Base-by-base conservation (phyloP, 2,113 vertebrate genomes). In the Tragelaphus buxtoni region DNA sequence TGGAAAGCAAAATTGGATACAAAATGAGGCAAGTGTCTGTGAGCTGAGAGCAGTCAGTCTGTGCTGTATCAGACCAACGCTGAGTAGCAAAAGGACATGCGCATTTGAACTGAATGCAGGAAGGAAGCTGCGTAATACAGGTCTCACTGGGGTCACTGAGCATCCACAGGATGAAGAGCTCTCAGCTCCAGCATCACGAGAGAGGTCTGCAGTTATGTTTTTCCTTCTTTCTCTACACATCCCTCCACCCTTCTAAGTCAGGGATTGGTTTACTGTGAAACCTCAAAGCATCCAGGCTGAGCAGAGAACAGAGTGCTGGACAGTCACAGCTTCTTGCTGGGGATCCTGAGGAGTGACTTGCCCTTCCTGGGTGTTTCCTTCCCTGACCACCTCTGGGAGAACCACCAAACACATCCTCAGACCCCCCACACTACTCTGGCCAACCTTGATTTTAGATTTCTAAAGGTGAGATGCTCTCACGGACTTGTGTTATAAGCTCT, bases 1-100 rank as follows among this genome's bases (percentile, higher is more conserved):
- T 56, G 86, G 88, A 94, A 94, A 32, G 77, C 51, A 94, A 96
- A 93, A 94, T 11, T 95, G 95, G 85, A 93, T 92, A 96, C 94
- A 95, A 95, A 93, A 94, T 61, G 94, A 85, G 69, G 56, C 61
- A 81, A 90, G 91, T 65, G 63, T 56, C 88, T 56, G 30, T 61
- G 95, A 72, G 24, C 14, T 20, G 30, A 61, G 17, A 56, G 69
- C 63, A 72, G 88, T 13, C 12, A 42, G 49, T 61, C 69, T n/a
- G 28, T 7, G 7, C 2, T 17, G 53, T 2, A 0, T 14, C 63
- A 53, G 3, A 3, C 13, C 24, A 47, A 45, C 7, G 5, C 6
- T 18, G 88, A 24, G 20, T 2, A 51, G 18, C 0, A 5, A n/a
- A 39, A 86, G 51, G 58, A 49, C 12, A 0, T 9, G 0, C 6